Conservation (phyloP, 2,888 invertebrate species). For the Leptinotarsa haldemani region DNA sequence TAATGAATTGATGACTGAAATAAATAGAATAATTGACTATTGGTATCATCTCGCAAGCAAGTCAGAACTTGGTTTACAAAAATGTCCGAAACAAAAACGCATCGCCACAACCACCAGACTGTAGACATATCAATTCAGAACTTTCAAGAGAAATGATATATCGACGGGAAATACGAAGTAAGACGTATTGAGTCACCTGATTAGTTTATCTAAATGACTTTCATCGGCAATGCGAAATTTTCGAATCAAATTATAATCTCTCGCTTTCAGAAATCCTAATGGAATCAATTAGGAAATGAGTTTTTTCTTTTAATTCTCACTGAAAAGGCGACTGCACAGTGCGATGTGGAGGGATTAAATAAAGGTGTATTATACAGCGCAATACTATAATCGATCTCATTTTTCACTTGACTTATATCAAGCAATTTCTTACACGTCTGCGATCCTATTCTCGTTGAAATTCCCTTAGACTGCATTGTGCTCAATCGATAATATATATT, state of each 20-base stretch:
- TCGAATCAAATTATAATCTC: constrained; percentile 47
- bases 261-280: constrained; percentile 41
- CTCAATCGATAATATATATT: background rate
- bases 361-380: constrained; percentile 37
- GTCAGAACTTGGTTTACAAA: too few relatives aligned
- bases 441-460: constrained; percentile 36
- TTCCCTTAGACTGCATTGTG: background rate
- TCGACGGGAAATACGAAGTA: too few relatives aligned
- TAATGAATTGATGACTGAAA: too few relatives aligned
- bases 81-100: too few relatives aligned
- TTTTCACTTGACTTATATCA: constrained; percentile 49
- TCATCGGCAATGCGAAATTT: constrained; percentile 33
- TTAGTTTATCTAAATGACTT: constrained; percentile 25
- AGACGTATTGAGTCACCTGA: background rate
- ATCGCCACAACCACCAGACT: too few relatives aligned
- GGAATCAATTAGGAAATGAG: constrained; percentile 44
- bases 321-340: constrained; percentile 22
- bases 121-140: background rate
- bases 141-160: background rate
- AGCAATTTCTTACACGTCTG: constrained; percentile 50
- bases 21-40: too few relatives aligned
- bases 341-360: constrained; percentile 34
- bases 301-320: constrained; percentile 35
- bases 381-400: constrained; percentile 50
- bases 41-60: too few relatives aligned